Evolutionary conservation across 2,888 invertebrate genomes (phyloP).

Genomic region (Harmothoe impar): DNA sequence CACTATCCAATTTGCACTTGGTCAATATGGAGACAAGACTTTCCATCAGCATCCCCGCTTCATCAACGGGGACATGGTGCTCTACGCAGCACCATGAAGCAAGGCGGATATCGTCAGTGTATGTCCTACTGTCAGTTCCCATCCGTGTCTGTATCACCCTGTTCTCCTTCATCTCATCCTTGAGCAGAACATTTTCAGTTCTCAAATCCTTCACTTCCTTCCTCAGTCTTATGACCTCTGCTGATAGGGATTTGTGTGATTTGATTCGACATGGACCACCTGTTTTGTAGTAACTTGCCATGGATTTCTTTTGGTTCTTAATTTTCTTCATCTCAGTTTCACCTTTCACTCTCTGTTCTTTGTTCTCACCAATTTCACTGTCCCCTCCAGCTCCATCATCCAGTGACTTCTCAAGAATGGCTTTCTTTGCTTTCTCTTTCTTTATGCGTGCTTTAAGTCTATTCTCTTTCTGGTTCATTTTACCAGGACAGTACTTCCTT

Average conservation of each 20-base stretch:
- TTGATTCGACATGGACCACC: not conserved
- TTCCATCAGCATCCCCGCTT: not conserved
- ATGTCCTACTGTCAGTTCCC: not conserved
- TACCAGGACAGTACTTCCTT: not conserved
- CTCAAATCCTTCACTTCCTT: not conserved
- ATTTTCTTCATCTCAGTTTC: no score
- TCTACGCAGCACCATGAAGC: not conserved
- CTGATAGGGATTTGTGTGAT: not conserved
- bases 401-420: no score
- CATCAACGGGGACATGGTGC: constrained; percentile 10
- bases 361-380: not conserved
- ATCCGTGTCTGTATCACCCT: not conserved
- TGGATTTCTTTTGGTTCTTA: not conserved
- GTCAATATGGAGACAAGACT: not conserved
- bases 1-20: not conserved
- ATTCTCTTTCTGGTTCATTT: not conserved
- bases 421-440: no score
- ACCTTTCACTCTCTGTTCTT: no score
- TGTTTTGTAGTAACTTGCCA: not conserved
- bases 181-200: not conserved
- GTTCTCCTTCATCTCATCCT: not conserved
- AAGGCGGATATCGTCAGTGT: not conserved
- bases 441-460: not conserved
- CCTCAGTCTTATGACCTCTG: not conserved
- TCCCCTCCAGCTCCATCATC: not conserved